phyloP scores from a whole-genome alignment of 2,113 vertebrate species.

The Grus americana region DNA sequence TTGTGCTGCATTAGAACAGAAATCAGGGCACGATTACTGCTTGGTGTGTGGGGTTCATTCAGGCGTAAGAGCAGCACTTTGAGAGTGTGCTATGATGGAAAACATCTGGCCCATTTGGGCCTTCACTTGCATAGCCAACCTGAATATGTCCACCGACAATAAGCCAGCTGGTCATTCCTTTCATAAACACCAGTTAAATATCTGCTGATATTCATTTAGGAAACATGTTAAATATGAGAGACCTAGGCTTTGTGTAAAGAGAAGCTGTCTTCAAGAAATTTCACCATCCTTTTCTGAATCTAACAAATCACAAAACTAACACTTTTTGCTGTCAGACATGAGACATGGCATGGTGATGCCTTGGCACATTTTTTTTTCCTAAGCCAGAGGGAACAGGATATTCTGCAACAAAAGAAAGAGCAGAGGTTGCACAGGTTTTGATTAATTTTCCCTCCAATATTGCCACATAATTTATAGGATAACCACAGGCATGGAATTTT shows the following conservation, averaged over 20 bases:
- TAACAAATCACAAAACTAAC: neutral
- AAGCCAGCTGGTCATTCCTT: constrained; percentile 19
- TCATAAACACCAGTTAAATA: constrained; percentile 2
- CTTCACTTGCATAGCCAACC: neutral
- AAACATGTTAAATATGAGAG: neutral
- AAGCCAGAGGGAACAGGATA: neutral
- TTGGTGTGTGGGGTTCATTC: constrained; percentile 2
- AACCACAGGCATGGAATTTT: neutral
- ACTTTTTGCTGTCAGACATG: neutral
- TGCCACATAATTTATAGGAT: neutral
- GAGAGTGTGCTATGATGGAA: constrained; percentile 28
- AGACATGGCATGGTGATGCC: neutral
- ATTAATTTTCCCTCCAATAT: neutral
- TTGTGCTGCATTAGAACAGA: constrained; percentile 56
- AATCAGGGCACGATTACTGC: neutral
- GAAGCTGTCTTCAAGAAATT: neutral
- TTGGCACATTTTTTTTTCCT: neutral
- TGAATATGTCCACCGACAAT: neutral
- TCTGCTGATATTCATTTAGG: neutral
- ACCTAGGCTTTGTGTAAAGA: neutral
- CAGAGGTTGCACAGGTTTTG: neutral
- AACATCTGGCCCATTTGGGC: constrained; percentile 56
- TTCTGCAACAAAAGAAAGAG: neutral
- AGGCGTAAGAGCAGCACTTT: neutral
- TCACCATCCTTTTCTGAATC: neutral